phyloP scores from a whole-genome alignment of 2,113 vertebrate genomes.

The Amblyornis subalaris region DNA sequence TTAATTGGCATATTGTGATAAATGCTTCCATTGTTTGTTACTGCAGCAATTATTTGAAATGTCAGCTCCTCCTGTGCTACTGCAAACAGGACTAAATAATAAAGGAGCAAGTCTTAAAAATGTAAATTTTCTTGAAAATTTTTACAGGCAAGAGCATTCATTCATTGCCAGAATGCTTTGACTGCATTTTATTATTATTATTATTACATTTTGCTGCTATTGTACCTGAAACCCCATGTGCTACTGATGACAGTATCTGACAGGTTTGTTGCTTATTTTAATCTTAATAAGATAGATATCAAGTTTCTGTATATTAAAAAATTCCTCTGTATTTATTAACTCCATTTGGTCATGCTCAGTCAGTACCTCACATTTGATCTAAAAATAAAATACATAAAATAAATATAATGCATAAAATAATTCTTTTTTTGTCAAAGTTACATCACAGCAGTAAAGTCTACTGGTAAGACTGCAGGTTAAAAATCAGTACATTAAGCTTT shows the following conservation, averaged over 20 bases:
- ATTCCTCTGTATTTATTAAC: not conserved
- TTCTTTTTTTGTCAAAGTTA: not conserved
- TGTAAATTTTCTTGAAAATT: not conserved
- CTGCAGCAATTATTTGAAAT: conserved; percentile 45
- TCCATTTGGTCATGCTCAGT: not conserved
- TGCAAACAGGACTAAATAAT: not conserved
- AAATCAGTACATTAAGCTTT: not conserved
- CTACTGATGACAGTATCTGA: not conserved
- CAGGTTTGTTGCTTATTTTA: not conserved
- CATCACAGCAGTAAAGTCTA: not conserved
- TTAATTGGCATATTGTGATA: conserved; percentile 28
- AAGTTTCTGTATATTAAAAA: not conserved
- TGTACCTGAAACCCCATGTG: not conserved
- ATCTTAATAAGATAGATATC: not conserved
- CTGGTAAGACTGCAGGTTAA: not conserved
- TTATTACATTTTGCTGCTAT: not conserved
- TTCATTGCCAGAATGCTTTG: not conserved
- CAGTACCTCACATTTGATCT: not conserved
- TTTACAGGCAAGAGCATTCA: not conserved
- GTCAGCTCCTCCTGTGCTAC: not conserved
- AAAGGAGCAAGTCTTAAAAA: conserved; percentile 1
- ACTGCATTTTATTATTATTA: not conserved
- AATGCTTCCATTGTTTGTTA: conserved; percentile 1
- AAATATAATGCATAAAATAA: not conserved
- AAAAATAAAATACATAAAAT: not conserved